These are phyloP conservation scores for Bhutanitis thaidina DNA, from an alignment of 2,888 invertebrate genomes.

Conservation along the genomic window DNA sequence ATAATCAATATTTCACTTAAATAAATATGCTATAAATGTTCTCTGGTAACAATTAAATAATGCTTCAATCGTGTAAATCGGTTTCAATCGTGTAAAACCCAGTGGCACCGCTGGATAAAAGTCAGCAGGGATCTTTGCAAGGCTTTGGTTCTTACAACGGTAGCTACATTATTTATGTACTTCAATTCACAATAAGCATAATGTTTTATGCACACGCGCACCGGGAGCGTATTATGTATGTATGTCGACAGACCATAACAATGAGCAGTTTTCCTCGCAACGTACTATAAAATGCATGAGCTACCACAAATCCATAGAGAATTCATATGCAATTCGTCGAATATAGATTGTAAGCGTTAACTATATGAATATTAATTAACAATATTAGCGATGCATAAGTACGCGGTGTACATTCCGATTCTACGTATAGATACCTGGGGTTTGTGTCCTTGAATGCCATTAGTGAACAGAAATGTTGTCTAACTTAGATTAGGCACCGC, in stretches of 20 bases:
- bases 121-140: no score
- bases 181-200: slow-evolving; percentile 15
- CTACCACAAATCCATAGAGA: slow-evolving; percentile 52
- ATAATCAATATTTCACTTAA: no score
- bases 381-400: slow-evolving; percentile 32
- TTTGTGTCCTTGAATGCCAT: slow-evolving; percentile 39
- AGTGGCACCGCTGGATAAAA: no score
- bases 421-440: slow-evolving; percentile 48
- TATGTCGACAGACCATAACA: slow-evolving; percentile 35
- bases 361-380: slow-evolving; percentile 59
- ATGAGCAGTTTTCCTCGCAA: slow-evolving; percentile 51
- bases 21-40: no score
- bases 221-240: slow-evolving; percentile 21
- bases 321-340: slow-evolving; percentile 60
- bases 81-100: no score
- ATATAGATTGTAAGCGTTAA: slow-evolving; percentile 50
- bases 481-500: neutral
- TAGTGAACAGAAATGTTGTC: slow-evolving; percentile 36
- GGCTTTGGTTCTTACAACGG: neutral
- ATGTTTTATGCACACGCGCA: slow-evolving; percentile 15
- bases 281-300: slow-evolving; percentile 56
- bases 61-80: no score
- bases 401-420: slow-evolving; percentile 39
- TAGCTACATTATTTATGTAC: slow-evolving; percentile 12
- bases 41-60: no score